Evolutionary conservation across 1,140 invertebrate species (phyloP), one percentile per base, ranked within the genome.

Genomic region (Anastrepha obliqua): DNA sequence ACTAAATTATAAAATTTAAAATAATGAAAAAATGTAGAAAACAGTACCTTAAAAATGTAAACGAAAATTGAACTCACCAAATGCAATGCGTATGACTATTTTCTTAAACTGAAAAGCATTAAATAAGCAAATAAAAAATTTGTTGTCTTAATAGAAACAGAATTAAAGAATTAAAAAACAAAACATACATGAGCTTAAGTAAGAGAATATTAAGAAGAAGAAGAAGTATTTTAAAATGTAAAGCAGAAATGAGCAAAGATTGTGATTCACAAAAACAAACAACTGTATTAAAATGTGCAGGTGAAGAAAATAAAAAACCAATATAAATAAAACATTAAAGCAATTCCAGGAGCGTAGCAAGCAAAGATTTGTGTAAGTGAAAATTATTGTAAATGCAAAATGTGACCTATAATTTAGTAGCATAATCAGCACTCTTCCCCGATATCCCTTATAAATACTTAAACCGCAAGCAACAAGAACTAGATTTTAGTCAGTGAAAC

Each of bases 31-130:
- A 44, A 74, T 55, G 42, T 81, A 81, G n/a, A 55, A 55, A 81
- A 51, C 9, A 55, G 74, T 81, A 81, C 74, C 74, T 81, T 81
- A 55, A 51, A 81, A 58, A 55, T 55, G 44, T 51, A 29, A 55
- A 29, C 70, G 47, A 81, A 81, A 81, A 17, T 47, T 81, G 20
- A 81, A 81, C 74, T 81, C 74, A 81, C 47, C 44, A 81, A 81
- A 81, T 55, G n/a, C 47, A 81, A 81, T 51, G 47, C 9, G 74
- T 81, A 81, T 74, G 42, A 74, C 67, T 74, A 74, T 74, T 74
- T 74, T 74, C 67, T 15, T 74, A 47, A 67, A 67, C 65, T 29
- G 39, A 67, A 74, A 74, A 74, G 39, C 8, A 47, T 13, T 44
- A 74, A n/a, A 47, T 67, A 44, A 17, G 17, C 39, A 65, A 5